Percentiles rank a stretch among this genome's conserved stretches.
Conservation (phyloP, 1,140 invertebrate genomes). For the Oncopodura yosiiana region DNA sequence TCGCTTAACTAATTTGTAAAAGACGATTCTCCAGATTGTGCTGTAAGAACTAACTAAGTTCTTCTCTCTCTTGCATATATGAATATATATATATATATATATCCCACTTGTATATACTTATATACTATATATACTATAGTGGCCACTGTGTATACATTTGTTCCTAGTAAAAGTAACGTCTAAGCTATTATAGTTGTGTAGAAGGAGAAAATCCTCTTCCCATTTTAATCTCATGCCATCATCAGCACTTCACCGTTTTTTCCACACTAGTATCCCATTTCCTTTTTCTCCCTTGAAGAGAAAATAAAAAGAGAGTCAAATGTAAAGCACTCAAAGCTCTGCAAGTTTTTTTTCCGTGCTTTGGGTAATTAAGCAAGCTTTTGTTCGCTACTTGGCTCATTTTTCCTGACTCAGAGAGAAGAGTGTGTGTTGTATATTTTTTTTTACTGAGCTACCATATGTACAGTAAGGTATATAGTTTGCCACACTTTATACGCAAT, state of each 20-base stretch:
- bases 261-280: constrained; percentile 33
- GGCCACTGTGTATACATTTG: not conserved
- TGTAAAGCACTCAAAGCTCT: constrained; percentile 34
- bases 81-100: too few relatives aligned
- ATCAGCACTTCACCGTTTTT: constrained; percentile 33
- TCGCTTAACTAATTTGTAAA: constrained; percentile 30
- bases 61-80: not conserved
- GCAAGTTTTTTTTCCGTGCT: constrained; percentile 27
- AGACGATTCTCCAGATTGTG: constrained; percentile 1
- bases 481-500: too few relatives aligned
- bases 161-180: not conserved
- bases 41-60: not conserved
- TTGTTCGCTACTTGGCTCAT: constrained; percentile 35
- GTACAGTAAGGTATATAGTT: too few relatives aligned
- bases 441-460: too few relatives aligned
- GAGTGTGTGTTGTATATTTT: not conserved
- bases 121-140: too few relatives aligned
- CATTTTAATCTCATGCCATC: constrained; percentile 34
- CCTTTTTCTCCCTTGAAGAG: constrained; percentile 9
- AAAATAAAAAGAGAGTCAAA: constrained; percentile 31
- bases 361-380: constrained; percentile 36
- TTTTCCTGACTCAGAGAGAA: constrained; percentile 18
- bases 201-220: constrained; percentile 30
- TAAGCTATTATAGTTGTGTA: not conserved
- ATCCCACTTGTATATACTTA: too few relatives aligned